phyloP scores from a whole-genome alignment of 2,888 invertebrate species.

The Apoda limacodes region DNA sequence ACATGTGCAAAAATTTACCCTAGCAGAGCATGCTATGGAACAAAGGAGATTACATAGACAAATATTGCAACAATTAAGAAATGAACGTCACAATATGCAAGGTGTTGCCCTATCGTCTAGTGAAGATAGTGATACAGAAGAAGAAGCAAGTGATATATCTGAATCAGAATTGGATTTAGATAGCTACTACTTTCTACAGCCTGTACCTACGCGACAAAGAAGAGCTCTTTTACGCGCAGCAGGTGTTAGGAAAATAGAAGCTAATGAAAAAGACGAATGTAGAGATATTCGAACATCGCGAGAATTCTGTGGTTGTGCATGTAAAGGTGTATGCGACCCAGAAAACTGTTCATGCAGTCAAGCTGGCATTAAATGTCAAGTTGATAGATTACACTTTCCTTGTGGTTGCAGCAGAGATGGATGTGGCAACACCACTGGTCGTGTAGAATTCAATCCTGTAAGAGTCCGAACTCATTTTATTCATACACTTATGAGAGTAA shows the following conservation, averaged over 20 bases:
- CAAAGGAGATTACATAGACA: constrained; percentile 88
- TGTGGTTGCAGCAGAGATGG: constrained; percentile 96
- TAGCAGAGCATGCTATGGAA: constrained; percentile 90
- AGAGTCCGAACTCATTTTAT: constrained; percentile 97
- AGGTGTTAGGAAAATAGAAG: constrained; percentile 94
- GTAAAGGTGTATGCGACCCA: constrained; percentile 94
- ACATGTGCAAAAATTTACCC: constrained; percentile 81
- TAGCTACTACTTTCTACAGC: constrained; percentile 91
- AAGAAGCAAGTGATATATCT: constrained; percentile 83
- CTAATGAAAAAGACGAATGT: constrained; percentile 94
- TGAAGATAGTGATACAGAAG: constrained; percentile 87
- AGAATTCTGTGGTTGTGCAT: constrained; percentile 94
- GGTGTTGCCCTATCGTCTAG: constrained; percentile 76
- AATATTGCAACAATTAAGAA: constrained; percentile 78
- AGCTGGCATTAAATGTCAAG: constrained; percentile 97
- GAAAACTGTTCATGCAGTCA: constrained; percentile 95
- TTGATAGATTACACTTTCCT: constrained; percentile 95
- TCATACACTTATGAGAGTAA: constrained; percentile 94
- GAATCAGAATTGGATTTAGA: constrained; percentile 90
- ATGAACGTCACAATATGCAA: constrained; percentile 72
- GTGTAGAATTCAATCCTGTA: constrained; percentile 96
- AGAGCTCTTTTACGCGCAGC: constrained; percentile 90
- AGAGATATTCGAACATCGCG: constrained; percentile 90
- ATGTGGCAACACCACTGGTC: constrained; percentile 91
- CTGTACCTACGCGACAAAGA: constrained; percentile 92